A percentile compares a stretch with the other conserved stretches of the same genome.
Conservation (phyloP, 2,113 vertebrate species). For the Chloropsis cyanopogon region DNA sequence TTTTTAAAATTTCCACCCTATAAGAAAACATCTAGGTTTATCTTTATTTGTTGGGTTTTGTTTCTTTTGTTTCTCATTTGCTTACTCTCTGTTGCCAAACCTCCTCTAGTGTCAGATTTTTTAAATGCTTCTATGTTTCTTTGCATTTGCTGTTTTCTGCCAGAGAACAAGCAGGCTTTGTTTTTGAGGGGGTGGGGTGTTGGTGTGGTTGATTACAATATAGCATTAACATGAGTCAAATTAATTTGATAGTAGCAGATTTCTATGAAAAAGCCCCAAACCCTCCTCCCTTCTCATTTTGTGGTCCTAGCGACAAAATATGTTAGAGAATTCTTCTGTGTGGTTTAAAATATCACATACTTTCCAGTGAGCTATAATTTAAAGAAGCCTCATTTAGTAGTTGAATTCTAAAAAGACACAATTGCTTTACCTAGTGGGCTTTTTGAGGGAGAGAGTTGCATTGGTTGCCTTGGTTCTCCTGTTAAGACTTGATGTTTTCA, state of each 20-base stretch:
- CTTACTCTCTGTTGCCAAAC: background rate
- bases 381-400: background rate
- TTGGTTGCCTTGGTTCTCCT: background rate
- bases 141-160: background rate
- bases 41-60: background rate
- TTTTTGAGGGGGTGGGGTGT: background rate
- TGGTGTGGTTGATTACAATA: background rate
- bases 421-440: background rate
- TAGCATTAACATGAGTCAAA: background rate
- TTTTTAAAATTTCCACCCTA: background rate
- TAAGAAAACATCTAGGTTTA: background rate
- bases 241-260: background rate
- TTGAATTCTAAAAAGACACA: background rate
- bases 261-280: background rate
- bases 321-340: background rate
- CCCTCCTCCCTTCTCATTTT: background rate
- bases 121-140: background rate
- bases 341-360: background rate
- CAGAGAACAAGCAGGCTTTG: background rate
- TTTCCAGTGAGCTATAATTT: background rate
- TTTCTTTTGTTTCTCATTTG: background rate
- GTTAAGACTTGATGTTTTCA: background rate
- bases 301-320: background rate
- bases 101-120: background rate
- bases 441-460: background rate